phyloP scores from a whole-genome alignment of 2,113 vertebrate genomes.

The Silurus glanis region DNA sequence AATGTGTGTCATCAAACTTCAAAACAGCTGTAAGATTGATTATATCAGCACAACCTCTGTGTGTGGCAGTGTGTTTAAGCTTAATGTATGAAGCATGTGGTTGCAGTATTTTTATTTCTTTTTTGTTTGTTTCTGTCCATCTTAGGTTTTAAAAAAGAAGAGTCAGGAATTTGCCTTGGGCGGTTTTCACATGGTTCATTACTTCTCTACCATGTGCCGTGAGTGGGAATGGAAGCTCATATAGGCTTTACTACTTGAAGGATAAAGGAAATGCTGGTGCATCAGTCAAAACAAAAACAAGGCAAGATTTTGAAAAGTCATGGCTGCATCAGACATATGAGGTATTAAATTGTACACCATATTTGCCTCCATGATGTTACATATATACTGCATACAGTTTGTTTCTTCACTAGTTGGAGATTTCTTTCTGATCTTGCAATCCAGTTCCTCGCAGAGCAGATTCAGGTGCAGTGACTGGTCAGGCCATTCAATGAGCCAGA shows the following conservation, averaged over 20 bases:
- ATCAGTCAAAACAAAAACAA: not conserved
- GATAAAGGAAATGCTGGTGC: not conserved
- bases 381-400: too few relatives aligned
- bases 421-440: too few relatives aligned
- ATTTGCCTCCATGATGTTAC: too few relatives aligned
- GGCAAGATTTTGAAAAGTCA: not conserved
- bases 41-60: not conserved
- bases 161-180: not conserved
- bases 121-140: not conserved
- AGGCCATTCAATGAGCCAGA: too few relatives aligned
- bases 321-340: not conserved
- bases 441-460: too few relatives aligned
- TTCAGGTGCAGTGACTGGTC: too few relatives aligned
- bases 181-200: not conserved
- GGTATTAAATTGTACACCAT: too few relatives aligned
- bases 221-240: not conserved
- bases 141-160: not conserved
- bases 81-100: not conserved
- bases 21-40: constrained; percentile 7
- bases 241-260: not conserved
- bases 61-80: not conserved
- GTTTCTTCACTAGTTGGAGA: too few relatives aligned
- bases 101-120: not conserved
- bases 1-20: not conserved
- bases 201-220: not conserved